phyloP scores from a whole-genome alignment of 1,140 invertebrate species.

The Papilio polytes region DNA sequence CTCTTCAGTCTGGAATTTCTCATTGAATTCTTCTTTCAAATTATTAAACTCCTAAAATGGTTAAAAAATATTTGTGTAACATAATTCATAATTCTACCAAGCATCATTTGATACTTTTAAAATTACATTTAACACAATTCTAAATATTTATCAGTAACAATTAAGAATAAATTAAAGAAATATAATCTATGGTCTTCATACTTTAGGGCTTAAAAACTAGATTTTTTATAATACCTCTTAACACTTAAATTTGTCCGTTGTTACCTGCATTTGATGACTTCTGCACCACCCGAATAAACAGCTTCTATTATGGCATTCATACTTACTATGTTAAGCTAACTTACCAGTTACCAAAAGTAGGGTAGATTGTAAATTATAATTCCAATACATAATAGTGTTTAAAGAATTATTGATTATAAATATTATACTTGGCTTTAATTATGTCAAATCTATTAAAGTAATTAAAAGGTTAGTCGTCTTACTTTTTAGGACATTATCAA shows the following conservation, averaged over 20 bases:
- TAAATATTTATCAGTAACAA: not conserved
- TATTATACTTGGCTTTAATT: too few relatives aligned
- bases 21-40: constrained; percentile 76
- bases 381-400: not conserved
- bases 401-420: too few relatives aligned
- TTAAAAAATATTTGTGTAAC: not conserved
- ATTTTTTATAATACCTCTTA: not conserved
- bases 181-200: not conserved
- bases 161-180: not conserved
- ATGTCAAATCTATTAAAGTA: too few relatives aligned
- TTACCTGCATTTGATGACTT: constrained; percentile 33
- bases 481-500: too few relatives aligned
- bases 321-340: not conserved
- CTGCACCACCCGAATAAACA: constrained; percentile 5
- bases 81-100: constrained; percentile 10
- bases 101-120: not conserved
- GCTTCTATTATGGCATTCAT: constrained; percentile 26
- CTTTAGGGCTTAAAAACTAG: not conserved
- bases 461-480: too few relatives aligned
- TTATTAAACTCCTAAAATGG: constrained; percentile 74
- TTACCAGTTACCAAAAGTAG: not conserved
- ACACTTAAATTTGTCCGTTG: not conserved
- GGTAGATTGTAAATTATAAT: constrained; percentile 2
- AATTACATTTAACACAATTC: not conserved
- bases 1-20: constrained; percentile 71